phyloP scores from a whole-genome alignment of 2,113 vertebrate species.

The Podarcis muralis region DNA sequence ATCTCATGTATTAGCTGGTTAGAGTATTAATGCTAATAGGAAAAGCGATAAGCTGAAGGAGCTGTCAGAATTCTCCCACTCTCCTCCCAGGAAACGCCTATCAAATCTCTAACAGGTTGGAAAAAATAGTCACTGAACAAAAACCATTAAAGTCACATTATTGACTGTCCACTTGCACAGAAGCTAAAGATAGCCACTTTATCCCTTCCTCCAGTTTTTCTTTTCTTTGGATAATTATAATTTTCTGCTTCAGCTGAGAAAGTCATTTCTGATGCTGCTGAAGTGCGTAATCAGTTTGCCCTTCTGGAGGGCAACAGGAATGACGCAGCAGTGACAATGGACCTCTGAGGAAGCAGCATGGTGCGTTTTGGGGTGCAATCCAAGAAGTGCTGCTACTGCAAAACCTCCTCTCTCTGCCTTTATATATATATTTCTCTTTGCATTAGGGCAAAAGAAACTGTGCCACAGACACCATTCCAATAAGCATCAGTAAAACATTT shows the following conservation, averaged over 20 bases:
- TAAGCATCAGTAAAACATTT: neutral
- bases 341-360: conserved; percentile 55
- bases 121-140: conserved; percentile 54
- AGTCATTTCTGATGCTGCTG: conserved; percentile 61
- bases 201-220: conserved; percentile 60
- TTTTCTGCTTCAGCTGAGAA: conserved; percentile 73
- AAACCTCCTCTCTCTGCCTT: neutral
- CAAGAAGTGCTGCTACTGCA: neutral
- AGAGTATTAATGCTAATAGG: conserved; percentile 37
- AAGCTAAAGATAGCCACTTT: conserved; percentile 68
- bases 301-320: conserved; percentile 59
- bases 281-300: conserved; percentile 59
- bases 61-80: conserved; percentile 25
- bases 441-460: neutral
- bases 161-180: conserved; percentile 68
- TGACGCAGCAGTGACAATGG: conserved; percentile 54
- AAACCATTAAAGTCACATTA: conserved; percentile 61
- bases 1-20: conserved; percentile 48
- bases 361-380: conserved; percentile 45
- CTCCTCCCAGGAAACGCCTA: neutral
- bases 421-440: neutral
- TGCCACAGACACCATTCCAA: neutral
- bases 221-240: conserved; percentile 66
- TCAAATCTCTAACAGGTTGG: conserved; percentile 26
- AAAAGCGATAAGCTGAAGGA: conserved; percentile 55